Evolutionary conservation across 2,797 vertebrate genomes (phyloP), one percentile per base, ranked within the genome.

Genomic region (Siniperca obscura): DNA sequence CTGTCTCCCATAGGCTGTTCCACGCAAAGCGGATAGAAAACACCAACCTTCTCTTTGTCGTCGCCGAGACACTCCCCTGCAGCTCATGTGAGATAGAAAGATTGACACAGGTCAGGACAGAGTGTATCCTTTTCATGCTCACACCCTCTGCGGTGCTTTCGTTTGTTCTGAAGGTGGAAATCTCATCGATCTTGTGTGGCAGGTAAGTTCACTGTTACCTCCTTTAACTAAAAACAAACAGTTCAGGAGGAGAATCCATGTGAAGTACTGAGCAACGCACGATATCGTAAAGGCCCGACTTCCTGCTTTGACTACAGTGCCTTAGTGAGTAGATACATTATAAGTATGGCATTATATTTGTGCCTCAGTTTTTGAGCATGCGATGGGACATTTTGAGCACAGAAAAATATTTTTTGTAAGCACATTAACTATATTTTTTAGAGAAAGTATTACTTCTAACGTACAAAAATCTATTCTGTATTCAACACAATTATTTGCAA

Each of bases 301-400:
- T 97, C 97, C 95, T 99, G 98, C 96, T 99, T 99, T 77, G 98
- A 99, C 95, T 99, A 98, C 95, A 99, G 97, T 94, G 93, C 95
- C 89, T 97, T 97, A 96, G 98, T 99, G 79, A 90, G 89, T 91
- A 70, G 2, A 74, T 8, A 22, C 9, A 60, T 1, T 42, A 2
- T n/a, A 12, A 25, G 1, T 42, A 11, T 25, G 5, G 5, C 8
- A 3, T 72, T 44, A 42, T 30, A 14, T 42, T 67, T 67, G 12
- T 69, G 38, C 4, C 42, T 78, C 6, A 13, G 6, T 50, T 1
- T 30, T 1, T 69, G 11, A 68, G 22, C 0, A 1, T 36, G 9
- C 0, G 2, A 34, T 44, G 30, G 2, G 27, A 68, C 25, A 69
- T 7, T 53, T 56, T 21, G 36, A 55, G 36, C 9, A 44, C 22